phyloP scores from a whole-genome alignment of 2,888 invertebrate genomes.

The Nomada goodeniana region DNA sequence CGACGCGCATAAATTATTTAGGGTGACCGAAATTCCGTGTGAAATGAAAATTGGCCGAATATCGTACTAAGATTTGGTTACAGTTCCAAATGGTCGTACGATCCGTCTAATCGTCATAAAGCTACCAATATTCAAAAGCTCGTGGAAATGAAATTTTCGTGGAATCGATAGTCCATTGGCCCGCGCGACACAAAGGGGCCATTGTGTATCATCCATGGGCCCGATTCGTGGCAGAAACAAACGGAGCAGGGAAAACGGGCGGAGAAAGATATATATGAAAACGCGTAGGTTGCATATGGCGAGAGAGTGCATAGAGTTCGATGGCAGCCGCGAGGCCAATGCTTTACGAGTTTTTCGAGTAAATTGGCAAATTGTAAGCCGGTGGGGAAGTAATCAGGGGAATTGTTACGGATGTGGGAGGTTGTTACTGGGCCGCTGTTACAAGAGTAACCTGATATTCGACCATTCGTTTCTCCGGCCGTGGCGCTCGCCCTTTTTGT shows the following conservation, averaged over 20 bases:
- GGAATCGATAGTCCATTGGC: background rate
- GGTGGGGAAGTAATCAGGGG: conserved; percentile 80
- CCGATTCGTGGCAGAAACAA: conserved; percentile 45
- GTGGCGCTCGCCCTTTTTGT: conserved; percentile 58
- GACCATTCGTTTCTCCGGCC: conserved; percentile 57
- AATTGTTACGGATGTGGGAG: conserved; percentile 81
- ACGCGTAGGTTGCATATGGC: conserved; percentile 72
- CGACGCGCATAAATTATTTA: too few relatives aligned
- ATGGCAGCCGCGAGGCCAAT: conserved; percentile 70
- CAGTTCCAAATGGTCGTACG: background rate
- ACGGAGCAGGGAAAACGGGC: conserved; percentile 51
- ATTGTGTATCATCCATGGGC: conserved; percentile 54
- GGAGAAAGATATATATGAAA: conserved; percentile 50
- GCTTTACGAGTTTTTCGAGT: conserved; percentile 80
- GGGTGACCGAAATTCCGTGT: too few relatives aligned
- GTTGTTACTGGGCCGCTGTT: conserved; percentile 74
- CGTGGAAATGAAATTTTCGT: conserved; percentile 20
- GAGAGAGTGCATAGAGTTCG: conserved; percentile 36
- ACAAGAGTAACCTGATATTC: conserved; percentile 80
- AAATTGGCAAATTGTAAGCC: conserved; percentile 82
- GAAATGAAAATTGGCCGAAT: too few relatives aligned
- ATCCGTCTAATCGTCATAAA: background rate
- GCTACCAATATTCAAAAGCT: background rate
- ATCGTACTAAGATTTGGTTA: conserved; percentile 1
- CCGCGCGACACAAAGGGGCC: conserved; percentile 24